A percentile compares a stretch with the other conserved stretches of the same genome.
Evolutionary conservation across 2,888 invertebrate species (phyloP).

Genomic region (Rhimphoctona megacephalus): DNA sequence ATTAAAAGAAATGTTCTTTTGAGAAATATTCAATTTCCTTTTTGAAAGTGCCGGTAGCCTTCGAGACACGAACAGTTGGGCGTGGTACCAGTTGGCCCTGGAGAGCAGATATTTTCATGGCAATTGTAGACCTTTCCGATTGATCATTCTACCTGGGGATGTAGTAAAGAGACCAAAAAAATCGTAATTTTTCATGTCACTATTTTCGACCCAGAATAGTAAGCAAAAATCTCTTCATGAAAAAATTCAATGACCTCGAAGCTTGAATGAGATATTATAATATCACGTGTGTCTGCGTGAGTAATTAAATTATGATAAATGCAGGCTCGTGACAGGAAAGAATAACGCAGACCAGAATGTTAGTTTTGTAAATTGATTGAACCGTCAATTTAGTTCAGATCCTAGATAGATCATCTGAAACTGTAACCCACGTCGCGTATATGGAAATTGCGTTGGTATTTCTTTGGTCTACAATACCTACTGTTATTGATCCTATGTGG

Average conservation of each 20-base stretch:
- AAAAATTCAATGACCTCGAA: background rate
- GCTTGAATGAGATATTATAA: background rate
- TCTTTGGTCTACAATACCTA: slow-evolving; percentile 51
- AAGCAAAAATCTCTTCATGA: background rate
- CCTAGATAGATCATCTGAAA: background rate
- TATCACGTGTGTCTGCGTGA: background rate
- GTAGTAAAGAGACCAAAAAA: background rate
- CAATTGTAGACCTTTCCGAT: background rate
- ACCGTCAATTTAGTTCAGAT: slow-evolving; percentile 32
- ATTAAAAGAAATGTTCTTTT: background rate
- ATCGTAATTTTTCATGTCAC: background rate
- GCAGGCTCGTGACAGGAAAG: slow-evolving; percentile 1
- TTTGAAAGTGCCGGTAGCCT: background rate
- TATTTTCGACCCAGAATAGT: background rate
- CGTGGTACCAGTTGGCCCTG: slow-evolving; percentile 10
- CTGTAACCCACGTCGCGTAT: slow-evolving; percentile 38
- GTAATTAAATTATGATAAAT: slow-evolving; percentile 10
- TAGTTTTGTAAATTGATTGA: slow-evolving; percentile 33
- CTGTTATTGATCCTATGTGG: slow-evolving; percentile 42
- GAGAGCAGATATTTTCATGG: background rate
- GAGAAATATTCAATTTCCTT: background rate
- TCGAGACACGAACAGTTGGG: background rate
- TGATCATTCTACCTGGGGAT: background rate
- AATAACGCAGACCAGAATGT: slow-evolving; percentile 23
- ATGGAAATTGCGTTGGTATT: slow-evolving; percentile 45